Base-by-base conservation (phyloP, 1,140 invertebrate species). In the Ctenoplectra terminalis region DNA sequence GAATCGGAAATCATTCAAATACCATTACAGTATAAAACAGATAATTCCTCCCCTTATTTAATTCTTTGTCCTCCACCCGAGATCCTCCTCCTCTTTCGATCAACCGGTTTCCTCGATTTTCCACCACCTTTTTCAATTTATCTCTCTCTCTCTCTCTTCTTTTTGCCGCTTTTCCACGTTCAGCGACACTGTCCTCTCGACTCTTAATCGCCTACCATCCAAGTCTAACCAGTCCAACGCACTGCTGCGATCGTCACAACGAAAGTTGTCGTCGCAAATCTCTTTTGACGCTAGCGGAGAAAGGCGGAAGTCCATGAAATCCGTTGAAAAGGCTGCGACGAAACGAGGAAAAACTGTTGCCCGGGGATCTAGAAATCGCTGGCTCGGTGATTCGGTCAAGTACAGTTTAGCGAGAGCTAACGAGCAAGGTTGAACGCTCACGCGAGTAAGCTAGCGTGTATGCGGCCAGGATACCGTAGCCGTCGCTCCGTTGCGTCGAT, bases 341-440 rank as follows among this genome's bases (percentile, higher is more conserved):
- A 63, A 66, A 23, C n/a, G 73, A 29, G 26, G 34, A 34, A 70
- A 69, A 69, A 77, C 52, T 61, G 63, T 77, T 75, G 63, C 60
- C 58, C 23, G 5, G n/a, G 5, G 43, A 46, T 7, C 29, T 17
- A n/a, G 11, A 15, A 29, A 26, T 56, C n/a, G 37, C 46, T 11
- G 46, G 66, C 58, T 66, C 58, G 71, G 40, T 75, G 79, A 81
- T 75, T 75, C 79, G 79, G 79, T 81, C 79, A 81, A 81, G 79
- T 81, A 81, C 79, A 75, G 71, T 75, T 81, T 75, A 75, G 61
- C 79, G 20, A 31, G 43, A 58, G 79, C 52, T 75, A 81, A 81
- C 79, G 72, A 75, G 79, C 71, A 66, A 46, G 60, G 71, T 64
- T 64, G 71, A 81, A 81, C 72, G 72, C 50, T 81, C 79, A 50